These are phyloP conservation scores for Neopelma chrysocephalum DNA, from an alignment of 2,797 vertebrate genomes.

Conservation along the genomic window DNA sequence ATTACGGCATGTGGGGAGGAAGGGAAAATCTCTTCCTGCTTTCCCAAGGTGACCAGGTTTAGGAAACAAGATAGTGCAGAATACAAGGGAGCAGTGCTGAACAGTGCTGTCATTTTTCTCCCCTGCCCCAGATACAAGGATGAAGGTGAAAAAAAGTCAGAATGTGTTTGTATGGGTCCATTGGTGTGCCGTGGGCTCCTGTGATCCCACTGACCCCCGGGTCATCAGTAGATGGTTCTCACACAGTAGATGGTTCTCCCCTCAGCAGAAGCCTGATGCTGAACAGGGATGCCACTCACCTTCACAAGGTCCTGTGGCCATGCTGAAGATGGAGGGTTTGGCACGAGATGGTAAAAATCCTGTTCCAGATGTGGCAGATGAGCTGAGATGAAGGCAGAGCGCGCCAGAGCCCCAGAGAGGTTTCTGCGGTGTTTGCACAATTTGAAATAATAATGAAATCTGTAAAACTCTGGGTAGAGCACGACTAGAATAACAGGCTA, in stretches of 20 bases:
- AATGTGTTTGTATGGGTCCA: background rate
- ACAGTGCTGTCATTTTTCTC: background rate
- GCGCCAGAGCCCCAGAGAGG: background rate
- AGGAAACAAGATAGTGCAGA: background rate
- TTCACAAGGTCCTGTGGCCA: background rate
- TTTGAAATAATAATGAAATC: conserved; percentile 62
- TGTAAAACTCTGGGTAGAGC: conserved; percentile 56
- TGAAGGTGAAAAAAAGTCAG: background rate
- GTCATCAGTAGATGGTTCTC: background rate
- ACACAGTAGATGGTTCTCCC: background rate
- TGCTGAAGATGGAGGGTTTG: background rate
- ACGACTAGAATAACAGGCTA: conserved; percentile 53
- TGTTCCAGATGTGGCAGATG: background rate
- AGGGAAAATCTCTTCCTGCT: background rate
- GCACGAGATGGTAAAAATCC: background rate
- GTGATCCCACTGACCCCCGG: background rate
- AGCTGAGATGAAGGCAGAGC: conserved; percentile 15
- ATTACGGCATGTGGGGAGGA: background rate
- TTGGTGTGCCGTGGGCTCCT: background rate
- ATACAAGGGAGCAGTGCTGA: background rate
- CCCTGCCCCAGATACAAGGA: background rate
- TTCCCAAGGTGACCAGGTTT: background rate
- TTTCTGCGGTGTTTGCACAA: conserved; percentile 41
- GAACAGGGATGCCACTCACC: background rate
- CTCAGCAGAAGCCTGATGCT: background rate